phyloP scores from a whole-genome alignment of 1,140 invertebrate species.

The Cherax quadricarinatus region DNA sequence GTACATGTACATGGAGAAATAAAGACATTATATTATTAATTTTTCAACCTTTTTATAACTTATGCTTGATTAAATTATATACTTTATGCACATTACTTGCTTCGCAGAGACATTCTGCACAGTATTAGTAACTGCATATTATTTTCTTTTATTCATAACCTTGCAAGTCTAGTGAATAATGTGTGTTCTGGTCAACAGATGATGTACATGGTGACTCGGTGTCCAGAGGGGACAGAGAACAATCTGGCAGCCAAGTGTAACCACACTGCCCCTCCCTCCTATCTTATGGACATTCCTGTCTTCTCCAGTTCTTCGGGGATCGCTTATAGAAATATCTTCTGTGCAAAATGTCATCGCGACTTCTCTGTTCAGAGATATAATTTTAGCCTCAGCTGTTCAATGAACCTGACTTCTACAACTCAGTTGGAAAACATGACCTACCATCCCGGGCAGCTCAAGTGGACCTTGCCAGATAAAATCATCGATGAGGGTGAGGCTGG shows the following conservation, averaged over 20 bases:
- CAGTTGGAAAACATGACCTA: constrained; percentile 45
- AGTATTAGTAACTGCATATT: no score
- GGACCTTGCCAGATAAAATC: not conserved
- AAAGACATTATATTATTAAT: not conserved
- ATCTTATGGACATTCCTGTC: constrained; percentile 67
- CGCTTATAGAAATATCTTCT: constrained; percentile 62
- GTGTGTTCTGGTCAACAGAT: not conserved
- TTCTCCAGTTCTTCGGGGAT: constrained; percentile 20
- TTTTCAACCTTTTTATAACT: not conserved
- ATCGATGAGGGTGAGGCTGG: not conserved
- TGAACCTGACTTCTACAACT: not conserved
- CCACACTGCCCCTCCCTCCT: not conserved
- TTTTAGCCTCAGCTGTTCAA: constrained; percentile 19
- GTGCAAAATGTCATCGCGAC: constrained; percentile 62
- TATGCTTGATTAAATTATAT: no score
- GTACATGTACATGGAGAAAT: not conserved
- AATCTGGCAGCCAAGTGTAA: constrained; percentile 1
- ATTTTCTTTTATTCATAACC: not conserved
- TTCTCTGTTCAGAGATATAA: not conserved
- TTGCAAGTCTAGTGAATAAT: not conserved
- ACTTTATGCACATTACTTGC: not conserved
- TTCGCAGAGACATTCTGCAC: not conserved
- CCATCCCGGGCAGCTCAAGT: constrained; percentile 43
- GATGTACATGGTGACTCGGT: constrained; percentile 27
- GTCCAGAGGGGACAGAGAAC: not conserved